Evolutionary conservation across 2,888 invertebrate genomes (phyloP).

Genomic region (Apantesis nais): DNA sequence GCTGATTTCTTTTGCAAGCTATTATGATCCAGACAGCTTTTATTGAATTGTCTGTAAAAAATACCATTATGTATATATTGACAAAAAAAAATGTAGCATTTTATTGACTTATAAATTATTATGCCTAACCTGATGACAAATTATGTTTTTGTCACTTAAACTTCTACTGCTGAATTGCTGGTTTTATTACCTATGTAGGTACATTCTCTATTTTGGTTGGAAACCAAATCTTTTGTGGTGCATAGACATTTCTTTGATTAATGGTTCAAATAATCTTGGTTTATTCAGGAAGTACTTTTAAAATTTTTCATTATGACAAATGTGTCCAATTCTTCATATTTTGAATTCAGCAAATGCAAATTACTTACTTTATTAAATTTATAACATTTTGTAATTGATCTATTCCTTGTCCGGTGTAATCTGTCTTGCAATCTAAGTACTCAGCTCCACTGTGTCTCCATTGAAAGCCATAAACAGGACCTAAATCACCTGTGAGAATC

Average conservation of each 20-base stretch:
- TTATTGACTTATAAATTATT: not conserved
- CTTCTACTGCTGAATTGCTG: too few species aligned
- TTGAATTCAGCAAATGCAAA: not conserved
- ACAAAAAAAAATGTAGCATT: not conserved
- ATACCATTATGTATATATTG: not conserved
- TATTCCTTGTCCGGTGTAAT: constrained; percentile 94
- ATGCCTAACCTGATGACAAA: too few species aligned
- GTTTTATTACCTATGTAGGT: too few species aligned
- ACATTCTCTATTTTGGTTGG: too few species aligned
- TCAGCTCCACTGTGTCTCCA: constrained; percentile 99
- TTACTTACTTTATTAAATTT: constrained; percentile 87
- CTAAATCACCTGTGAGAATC: constrained; percentile 90
- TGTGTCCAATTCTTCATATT: not conserved
- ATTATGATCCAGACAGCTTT: too few species aligned
- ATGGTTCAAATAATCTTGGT: too few species aligned
- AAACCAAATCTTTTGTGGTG: not conserved
- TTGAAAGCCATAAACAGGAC: constrained; percentile 99
- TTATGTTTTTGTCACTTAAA: too few species aligned
- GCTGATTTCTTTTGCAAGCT: not conserved
- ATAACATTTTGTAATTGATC: constrained; percentile 95
- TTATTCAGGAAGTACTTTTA: too few species aligned
- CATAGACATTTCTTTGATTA: not conserved
- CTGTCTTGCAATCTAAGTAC: constrained; percentile 92
- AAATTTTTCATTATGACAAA: too few species aligned
- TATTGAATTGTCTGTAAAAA: not conserved